Base-by-base conservation (phyloP, 1,140 invertebrate species). In the Drosophila pandora region DNA sequence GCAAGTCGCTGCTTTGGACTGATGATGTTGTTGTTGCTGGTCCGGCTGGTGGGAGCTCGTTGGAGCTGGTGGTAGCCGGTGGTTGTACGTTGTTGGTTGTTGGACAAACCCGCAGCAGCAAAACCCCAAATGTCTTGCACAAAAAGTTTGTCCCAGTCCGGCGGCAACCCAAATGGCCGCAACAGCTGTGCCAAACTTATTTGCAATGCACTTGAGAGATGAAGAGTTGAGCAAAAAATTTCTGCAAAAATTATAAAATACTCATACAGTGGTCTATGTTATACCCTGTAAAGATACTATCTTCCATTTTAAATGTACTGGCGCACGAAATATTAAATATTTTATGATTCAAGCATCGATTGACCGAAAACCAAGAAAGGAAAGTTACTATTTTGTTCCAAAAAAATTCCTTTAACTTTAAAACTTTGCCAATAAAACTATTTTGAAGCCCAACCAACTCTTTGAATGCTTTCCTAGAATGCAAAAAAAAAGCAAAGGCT, bases 131-230 rank as follows among this genome's bases (percentile, higher is more conserved):
- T 84, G 69, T 85, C 81, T 85, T 77, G 41, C 55, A 54, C 73
- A 77, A 80, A 74, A 85, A 85, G 73, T 85, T 85, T 77, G 45
- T 69, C 57, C 47, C 53, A 76, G 47, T 49, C 60, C 60, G 7
- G 34, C 49, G 37, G 52, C 23, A 62, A 63, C 43, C 52, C 55
- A 69, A 76, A 68, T 53, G 56, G 63, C 79, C 69, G 65, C 79
- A 83, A 65, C 79, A 83, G 75, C 80, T 84, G 79, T 49, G 47
- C 53, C 70, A 68, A 76, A 76, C 73, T 76, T 76, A 76, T 76
- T 76, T 76, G 58, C 49, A 56, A 52, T 60, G 59, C 60, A 84
- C 54, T 64, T 71, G 57, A 61, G 63, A 63, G 64, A 58, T 54
- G 52, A 50, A 52, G 41, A 39, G 30, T 58, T 10, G 28, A 41